phyloP scores from a whole-genome alignment of 2,888 invertebrate species.

The Euplexia lucipara region DNA sequence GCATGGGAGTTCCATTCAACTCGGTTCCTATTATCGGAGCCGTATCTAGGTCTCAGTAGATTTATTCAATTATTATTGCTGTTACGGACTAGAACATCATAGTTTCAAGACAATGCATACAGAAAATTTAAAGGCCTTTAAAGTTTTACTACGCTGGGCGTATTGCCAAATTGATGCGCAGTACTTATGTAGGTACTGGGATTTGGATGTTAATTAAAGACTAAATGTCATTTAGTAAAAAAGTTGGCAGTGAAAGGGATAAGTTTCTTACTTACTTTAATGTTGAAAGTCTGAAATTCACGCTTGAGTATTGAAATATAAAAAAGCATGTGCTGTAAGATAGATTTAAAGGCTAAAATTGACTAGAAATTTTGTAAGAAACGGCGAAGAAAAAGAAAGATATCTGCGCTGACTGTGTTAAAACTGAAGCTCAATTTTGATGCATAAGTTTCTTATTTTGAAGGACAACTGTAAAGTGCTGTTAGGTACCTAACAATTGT shows the following conservation, averaged over 20 bases:
- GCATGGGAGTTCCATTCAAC: conserved; percentile 55
- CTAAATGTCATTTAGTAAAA: conserved; percentile 8
- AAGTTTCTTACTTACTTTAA: too few relatives aligned
- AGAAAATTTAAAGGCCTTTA: conserved; percentile 42
- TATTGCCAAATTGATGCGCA: conserved; percentile 50
- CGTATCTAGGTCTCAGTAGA: conserved; percentile 43
- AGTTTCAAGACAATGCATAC: conserved; percentile 41
- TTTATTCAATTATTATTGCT: conserved; percentile 52
- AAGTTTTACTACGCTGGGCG: conserved; percentile 47
- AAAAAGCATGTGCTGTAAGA: too few relatives aligned
- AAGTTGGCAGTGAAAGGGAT: background rate
- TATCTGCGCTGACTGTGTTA: too few relatives aligned
- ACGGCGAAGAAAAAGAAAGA: too few relatives aligned
- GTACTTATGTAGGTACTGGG: conserved; percentile 8
- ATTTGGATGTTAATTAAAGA: conserved; percentile 22
- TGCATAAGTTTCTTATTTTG: too few relatives aligned
- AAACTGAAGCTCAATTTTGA: too few relatives aligned
- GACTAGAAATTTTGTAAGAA: background rate
- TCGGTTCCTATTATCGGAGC: conserved; percentile 44
- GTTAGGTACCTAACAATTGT: background rate
- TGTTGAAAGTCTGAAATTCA: too few relatives aligned
- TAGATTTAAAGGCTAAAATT: background rate
- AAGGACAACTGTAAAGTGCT: too few relatives aligned
- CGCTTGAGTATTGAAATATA: too few relatives aligned
- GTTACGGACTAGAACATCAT: conserved; percentile 22